These are phyloP conservation scores for Fundulus diaphanus DNA, from an alignment of 2,797 vertebrate species.

Conservation along the genomic window DNA sequence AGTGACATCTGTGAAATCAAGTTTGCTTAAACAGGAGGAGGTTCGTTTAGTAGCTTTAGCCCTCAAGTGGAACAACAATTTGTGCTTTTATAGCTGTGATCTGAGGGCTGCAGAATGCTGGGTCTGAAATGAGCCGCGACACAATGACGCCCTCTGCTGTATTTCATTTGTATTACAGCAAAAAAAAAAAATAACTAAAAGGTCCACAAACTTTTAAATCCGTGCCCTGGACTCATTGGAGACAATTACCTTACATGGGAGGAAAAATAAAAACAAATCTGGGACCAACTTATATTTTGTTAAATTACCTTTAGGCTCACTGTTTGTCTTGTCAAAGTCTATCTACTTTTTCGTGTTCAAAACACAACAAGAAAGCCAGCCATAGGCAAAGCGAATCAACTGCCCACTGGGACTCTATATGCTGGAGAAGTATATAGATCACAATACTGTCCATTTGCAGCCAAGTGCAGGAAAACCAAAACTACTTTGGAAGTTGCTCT, in stretches of 20 bases:
- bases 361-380: too few species aligned
- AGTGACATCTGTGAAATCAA: constrained; percentile 72
- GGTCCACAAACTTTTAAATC: neutral
- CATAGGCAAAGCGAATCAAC: too few species aligned
- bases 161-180: too few species aligned
- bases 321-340: neutral
- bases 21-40: constrained; percentile 59
- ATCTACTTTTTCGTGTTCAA: neutral
- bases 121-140: neutral
- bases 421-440: neutral
- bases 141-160: constrained; percentile 68
- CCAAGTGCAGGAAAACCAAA: neutral
- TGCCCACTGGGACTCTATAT: too few species aligned
- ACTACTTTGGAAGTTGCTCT: neutral
- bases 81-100: constrained; percentile 42
- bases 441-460: neutral
- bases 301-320: too few species aligned
- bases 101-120: constrained; percentile 6
- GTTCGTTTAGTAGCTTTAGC: constrained; percentile 30
- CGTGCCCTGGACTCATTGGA: too few species aligned
- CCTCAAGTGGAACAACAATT: constrained; percentile 48
- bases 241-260: too few species aligned
- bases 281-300: neutral
- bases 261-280: too few species aligned
- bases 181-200: too few species aligned